These are phyloP conservation scores for Sinocyclocheilus anshuiensis DNA, from an alignment of 2,113 vertebrate species.

Conservation along the genomic window DNA sequence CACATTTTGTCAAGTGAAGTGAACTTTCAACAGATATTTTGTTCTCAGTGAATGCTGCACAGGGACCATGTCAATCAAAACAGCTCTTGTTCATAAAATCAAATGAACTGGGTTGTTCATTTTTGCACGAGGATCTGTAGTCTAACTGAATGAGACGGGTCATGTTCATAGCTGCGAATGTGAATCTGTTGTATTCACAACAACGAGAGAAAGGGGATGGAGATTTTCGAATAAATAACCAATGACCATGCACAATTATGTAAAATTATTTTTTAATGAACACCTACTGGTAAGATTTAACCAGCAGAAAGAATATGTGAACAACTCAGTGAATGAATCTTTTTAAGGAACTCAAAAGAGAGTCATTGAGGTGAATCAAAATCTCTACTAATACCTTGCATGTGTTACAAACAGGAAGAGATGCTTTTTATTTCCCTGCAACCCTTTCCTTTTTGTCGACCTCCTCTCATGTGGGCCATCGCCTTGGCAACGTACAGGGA, in stretches of 20 bases:
- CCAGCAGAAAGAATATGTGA: not conserved
- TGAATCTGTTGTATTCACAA: not conserved
- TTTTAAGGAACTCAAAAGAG: not conserved
- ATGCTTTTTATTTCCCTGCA: conserved; percentile 43
- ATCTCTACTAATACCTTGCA: not conserved
- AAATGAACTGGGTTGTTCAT: too few relatives aligned
- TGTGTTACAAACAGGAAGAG: conserved; percentile 29
- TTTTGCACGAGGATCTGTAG: too few relatives aligned
- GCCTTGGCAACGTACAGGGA: conserved; percentile 74
- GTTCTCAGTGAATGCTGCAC: too few relatives aligned
- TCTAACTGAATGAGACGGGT: too few relatives aligned
- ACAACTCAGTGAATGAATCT: not conserved
- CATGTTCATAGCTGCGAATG: not conserved
- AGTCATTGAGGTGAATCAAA: not conserved
- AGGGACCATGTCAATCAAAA: too few relatives aligned
- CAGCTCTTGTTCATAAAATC: too few relatives aligned
- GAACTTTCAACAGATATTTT: too few relatives aligned
- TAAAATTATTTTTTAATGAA: not conserved
- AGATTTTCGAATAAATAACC: not conserved
- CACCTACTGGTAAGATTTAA: not conserved
- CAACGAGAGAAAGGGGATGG: not conserved
- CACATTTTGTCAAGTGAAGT: too few relatives aligned
- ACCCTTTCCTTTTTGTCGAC: conserved; percentile 57
- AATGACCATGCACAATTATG: not conserved
- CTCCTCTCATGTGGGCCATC: conserved; percentile 68